Evolutionary conservation across 2,797 vertebrate genomes (phyloP).

Genomic region (Hylomyscus alleni): DNA sequence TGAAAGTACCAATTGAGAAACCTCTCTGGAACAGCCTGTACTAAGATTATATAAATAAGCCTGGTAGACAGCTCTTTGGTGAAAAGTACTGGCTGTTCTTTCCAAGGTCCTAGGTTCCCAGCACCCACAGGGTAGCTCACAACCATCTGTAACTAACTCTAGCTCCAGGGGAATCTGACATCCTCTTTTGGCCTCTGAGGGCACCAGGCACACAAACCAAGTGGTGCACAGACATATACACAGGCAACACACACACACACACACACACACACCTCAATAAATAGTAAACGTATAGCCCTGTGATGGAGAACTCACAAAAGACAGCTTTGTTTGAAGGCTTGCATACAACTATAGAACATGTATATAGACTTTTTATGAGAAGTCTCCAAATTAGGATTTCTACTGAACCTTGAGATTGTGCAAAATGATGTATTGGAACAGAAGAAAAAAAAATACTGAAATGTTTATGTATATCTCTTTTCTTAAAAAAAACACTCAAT

Average conservation of each 20-base stretch:
- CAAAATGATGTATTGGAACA: background rate
- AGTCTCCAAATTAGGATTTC: background rate
- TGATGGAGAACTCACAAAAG: background rate
- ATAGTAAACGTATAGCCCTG: background rate
- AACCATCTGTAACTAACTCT: background rate
- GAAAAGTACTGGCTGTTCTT: background rate
- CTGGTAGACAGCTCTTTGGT: background rate
- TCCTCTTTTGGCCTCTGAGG: background rate
- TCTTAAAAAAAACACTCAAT: background rate
- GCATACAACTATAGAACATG: background rate
- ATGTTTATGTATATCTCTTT: background rate
- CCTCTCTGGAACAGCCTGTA: background rate
- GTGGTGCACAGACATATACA: background rate
- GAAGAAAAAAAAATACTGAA: background rate
- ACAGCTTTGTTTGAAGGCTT: background rate
- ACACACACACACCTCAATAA: background rate
- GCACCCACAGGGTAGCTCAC: background rate
- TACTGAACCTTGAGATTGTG: background rate
- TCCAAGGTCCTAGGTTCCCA: background rate
- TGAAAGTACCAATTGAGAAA: background rate
- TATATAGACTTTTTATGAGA: background rate
- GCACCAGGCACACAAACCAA: background rate
- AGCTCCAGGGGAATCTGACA: background rate
- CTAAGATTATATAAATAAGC: background rate
- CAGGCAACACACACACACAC: background rate